Evolutionary conservation across 2,113 vertebrate species (phyloP), one percentile per base, ranked within the genome.

Genomic region (Romanogobio albipinnatus): DNA sequence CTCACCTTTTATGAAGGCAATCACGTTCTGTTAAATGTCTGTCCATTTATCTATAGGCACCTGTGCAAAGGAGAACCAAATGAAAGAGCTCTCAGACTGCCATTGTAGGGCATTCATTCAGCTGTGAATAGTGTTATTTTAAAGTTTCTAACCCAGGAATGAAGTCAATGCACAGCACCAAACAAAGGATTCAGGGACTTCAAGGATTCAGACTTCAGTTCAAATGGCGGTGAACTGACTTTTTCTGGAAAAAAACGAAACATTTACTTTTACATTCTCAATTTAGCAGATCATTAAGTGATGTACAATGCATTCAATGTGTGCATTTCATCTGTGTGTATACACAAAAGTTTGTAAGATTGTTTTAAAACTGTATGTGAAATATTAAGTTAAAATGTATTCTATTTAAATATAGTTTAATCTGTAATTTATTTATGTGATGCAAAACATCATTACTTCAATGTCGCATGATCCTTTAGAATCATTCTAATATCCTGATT

Each of bases 1-100:
- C 61, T 9, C 79, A 81, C 24, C n/a, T 81, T 81, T 81, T 68
- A 66, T 49, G 62, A 68, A 68, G 45, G 26, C 24, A 81, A 68
- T 64, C 61, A 33, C 10, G 1, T 17, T 49, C 15, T 68, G 24
- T 45, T 81, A 53, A 81, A 81, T 51, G 79, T 68, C 59, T 49
- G 45, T 14, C 78, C 45, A 51, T 81, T 81, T 81, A 81, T 81
- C 61, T 51, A n/a, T n/a, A 26, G 59, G 26, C 26, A 66, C 45
- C 59, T 26, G 26, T 80, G 77, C 15, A 29, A 33, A 81, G 59
- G 62, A 81, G 61, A 33, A 47, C 1, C 10, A 22, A 81, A 68
- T 51, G 24, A 81, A 81, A 81, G 79, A 68, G 62, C 74, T 19
- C 78, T 68, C 45, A n/a, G 17, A 14, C 61, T 19, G 49, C 43